Evolutionary conservation across 2,113 vertebrate species (phyloP).

Genomic region (Dasyurus viverrinus): DNA sequence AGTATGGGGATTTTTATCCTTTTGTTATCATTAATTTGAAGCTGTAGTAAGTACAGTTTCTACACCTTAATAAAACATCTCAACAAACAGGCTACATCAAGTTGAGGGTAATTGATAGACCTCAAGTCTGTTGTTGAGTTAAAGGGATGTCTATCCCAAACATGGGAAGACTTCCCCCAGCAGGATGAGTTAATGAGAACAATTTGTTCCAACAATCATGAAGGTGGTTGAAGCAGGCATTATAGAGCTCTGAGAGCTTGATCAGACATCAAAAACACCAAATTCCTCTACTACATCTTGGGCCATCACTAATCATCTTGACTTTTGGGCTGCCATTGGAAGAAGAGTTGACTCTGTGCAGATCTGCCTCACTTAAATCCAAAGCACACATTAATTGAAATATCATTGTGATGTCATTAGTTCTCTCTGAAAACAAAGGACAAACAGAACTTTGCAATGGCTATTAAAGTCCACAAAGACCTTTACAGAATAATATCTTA

Average conservation of each 20-base stretch:
- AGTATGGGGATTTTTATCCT: background rate
- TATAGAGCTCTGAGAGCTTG: background rate
- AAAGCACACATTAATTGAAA: background rate
- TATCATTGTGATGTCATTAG: background rate
- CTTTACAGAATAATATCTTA: background rate
- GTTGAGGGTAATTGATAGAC: background rate
- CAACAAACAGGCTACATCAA: background rate
- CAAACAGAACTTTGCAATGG: background rate
- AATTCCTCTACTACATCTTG: background rate
- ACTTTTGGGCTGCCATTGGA: background rate
- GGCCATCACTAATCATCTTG: background rate
- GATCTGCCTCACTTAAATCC: background rate
- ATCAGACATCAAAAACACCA: background rate
- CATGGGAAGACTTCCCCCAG: background rate
- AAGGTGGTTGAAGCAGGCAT: background rate
- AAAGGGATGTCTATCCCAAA: background rate
- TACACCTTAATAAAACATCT: background rate
- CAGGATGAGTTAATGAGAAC: background rate
- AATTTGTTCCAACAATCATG: background rate
- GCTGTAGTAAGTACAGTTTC: background rate
- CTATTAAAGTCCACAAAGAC: background rate
- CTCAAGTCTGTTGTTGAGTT: background rate
- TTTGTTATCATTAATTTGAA: background rate
- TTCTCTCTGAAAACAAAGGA: background rate
- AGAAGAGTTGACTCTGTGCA: background rate